A percentile compares a stretch with the other conserved stretches of the same genome.
Conservation (phyloP, 1,140 invertebrate genomes). For the Eubasilissa regina region DNA sequence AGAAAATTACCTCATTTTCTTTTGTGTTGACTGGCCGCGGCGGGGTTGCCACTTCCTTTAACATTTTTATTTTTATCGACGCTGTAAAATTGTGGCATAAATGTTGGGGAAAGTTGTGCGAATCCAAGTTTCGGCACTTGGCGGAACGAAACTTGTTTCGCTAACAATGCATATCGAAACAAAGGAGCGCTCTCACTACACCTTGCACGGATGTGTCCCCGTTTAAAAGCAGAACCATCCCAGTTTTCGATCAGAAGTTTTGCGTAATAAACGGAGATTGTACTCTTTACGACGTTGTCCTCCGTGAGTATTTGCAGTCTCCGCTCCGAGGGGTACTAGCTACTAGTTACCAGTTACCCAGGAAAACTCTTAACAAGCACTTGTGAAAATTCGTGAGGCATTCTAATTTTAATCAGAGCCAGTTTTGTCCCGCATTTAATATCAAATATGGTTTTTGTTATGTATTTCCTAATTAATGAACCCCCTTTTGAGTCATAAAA, state of each 20-base stretch:
- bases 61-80: conserved; percentile 60
- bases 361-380: no score
- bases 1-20: conserved; percentile 60
- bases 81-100: conserved; percentile 59
- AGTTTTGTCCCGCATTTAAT: no score
- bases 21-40: conserved; percentile 51
- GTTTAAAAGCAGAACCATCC: conserved; percentile 52
- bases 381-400: no score
- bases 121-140: conserved; percentile 49
- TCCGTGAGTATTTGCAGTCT: not conserved
- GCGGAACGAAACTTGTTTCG: conserved; percentile 44
- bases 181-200: conserved; percentile 1
- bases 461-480: no score
- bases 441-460: no score
- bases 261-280: conserved; percentile 54
- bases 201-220: not conserved
- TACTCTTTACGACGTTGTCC: conserved; percentile 51
- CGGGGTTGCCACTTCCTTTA: conserved; percentile 50
- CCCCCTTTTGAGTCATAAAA: no score
- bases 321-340: not conserved
- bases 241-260: conserved; percentile 59
- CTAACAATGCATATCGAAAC: conserved; percentile 54
- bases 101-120: conserved; percentile 50
- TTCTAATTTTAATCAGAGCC: no score
- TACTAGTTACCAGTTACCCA: no score